Percentiles rank a stretch among this genome's conserved stretches.
Conservation (phyloP, 2,888 invertebrate genomes). For the Ctenicera cuprea region DNA sequence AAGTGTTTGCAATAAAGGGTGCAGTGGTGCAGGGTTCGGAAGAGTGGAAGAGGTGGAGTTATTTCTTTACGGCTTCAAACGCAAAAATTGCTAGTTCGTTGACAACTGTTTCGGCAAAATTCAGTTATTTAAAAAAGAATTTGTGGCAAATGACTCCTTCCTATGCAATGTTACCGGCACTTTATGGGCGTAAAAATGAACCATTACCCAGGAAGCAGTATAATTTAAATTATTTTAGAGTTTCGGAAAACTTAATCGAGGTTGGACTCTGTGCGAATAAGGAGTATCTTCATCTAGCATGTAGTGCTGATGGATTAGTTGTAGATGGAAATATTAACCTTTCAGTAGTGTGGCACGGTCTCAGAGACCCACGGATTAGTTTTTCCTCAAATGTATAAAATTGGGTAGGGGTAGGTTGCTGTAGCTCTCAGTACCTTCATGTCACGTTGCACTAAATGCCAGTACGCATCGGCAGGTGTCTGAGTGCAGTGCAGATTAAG, state of each 20-base stretch:
- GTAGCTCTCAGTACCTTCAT: too few relatives aligned
- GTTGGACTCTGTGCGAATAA: slow-evolving; percentile 6
- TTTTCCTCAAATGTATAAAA: too few relatives aligned
- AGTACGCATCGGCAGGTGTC: too few relatives aligned
- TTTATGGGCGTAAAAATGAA: slow-evolving; percentile 4
- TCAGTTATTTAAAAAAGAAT: not conserved
- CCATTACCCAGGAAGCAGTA: not conserved
- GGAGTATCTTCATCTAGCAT: not conserved
- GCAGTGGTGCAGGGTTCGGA: not conserved
- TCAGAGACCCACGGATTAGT: too few relatives aligned
- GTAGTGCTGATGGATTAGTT: slow-evolving; percentile 13
- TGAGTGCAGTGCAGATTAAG: too few relatives aligned
- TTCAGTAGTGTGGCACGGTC: too few relatives aligned
- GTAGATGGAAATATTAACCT: slow-evolving; percentile 11
- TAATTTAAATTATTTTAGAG: not conserved
- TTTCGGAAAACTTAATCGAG: not conserved
- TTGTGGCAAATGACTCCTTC: slow-evolving; percentile 2
- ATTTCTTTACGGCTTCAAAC: slow-evolving; percentile 1
- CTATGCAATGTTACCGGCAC: not conserved
- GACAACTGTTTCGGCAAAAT: not conserved
- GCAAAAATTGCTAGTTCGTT: not conserved
- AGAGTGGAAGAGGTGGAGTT: slow-evolving; percentile 6
- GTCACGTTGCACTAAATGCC: too few relatives aligned
- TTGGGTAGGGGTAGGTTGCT: too few relatives aligned
- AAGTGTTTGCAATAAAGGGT: slow-evolving; percentile 16